phyloP scores from a whole-genome alignment of 2,113 vertebrate species.

The Heteronetta atricapilla region DNA sequence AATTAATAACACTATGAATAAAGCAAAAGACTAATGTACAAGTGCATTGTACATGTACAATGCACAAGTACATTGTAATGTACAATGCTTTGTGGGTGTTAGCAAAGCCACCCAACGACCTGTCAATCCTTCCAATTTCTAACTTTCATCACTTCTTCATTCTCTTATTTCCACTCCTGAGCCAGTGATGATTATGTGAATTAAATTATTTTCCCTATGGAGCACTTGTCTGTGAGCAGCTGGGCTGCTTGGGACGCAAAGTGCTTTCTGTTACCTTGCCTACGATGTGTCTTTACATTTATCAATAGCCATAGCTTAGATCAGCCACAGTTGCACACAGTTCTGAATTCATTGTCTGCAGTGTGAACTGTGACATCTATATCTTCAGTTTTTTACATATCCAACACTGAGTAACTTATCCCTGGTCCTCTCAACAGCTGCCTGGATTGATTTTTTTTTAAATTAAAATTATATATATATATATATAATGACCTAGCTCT shows the following conservation, averaged over 20 bases:
- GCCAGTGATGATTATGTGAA: constrained; percentile 25
- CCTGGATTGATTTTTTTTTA: background rate
- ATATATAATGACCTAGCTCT: rapidly evolving
- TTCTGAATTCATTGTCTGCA: constrained; percentile 35
- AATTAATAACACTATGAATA: constrained; percentile 49
- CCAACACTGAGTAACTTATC: background rate
- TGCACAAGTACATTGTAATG: no score
- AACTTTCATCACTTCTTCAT: constrained; percentile 12
- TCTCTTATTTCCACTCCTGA: constrained; percentile 5
- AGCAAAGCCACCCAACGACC: background rate
- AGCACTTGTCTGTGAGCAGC: constrained; percentile 41
- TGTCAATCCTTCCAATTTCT: background rate
- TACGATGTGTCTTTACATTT: constrained; percentile 51
- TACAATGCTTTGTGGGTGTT: background rate
- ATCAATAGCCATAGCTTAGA: constrained; percentile 35
- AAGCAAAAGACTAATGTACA: constrained; percentile 27
- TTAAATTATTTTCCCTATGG: constrained; percentile 58
- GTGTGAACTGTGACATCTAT: background rate
- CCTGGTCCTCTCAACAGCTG: background rate
- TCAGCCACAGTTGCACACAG: constrained; percentile 9
- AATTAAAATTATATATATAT: no score
- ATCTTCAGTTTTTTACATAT: background rate
- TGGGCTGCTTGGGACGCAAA: constrained; percentile 41
- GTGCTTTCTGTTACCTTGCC: constrained; percentile 38
- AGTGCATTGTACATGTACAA: no score